Conservation (phyloP, 2,797 vertebrate species). For the Pipistrellus nathusii region DNA sequence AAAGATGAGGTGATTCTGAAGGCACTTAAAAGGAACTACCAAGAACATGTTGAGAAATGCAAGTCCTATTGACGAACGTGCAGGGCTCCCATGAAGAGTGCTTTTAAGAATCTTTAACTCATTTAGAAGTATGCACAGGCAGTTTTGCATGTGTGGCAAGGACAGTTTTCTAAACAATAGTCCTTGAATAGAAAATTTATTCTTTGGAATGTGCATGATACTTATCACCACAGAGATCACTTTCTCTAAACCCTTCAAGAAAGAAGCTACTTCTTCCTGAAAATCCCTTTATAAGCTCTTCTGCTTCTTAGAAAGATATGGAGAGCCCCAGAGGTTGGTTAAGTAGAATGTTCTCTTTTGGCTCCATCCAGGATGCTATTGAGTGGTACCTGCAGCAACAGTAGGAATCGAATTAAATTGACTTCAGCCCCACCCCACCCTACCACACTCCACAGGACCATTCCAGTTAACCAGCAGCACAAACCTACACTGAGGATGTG, state of each 20-base stretch:
- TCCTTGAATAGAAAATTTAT: slow-evolving; percentile 68
- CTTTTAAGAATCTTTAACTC: slow-evolving; percentile 68
- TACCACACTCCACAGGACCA: neutral
- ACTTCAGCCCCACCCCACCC: neutral
- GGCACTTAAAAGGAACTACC: slow-evolving; percentile 22
- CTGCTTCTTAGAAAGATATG: slow-evolving; percentile 59
- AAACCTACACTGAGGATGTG: neutral
- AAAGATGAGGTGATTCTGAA: slow-evolving; percentile 41
- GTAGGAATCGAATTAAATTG: neutral
- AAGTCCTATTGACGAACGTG: neutral
- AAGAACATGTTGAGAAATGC: slow-evolving; percentile 52
- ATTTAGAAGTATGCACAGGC: slow-evolving; percentile 62
- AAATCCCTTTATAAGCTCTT: slow-evolving; percentile 67
- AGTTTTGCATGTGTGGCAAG: slow-evolving; percentile 71
- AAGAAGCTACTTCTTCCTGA: slow-evolving; percentile 69
- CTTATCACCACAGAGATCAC: slow-evolving; percentile 68
- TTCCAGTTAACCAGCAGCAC: neutral
- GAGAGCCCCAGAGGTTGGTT: slow-evolving; percentile 22
- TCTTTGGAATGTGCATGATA: slow-evolving; percentile 62
- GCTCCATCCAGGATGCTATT: slow-evolving; percentile 47
- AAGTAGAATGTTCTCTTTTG: slow-evolving; percentile 44
- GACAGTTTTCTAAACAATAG: slow-evolving; percentile 61
- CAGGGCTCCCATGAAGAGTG: neutral
- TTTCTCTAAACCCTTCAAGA: slow-evolving; percentile 68
- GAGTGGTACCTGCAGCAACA: slow-evolving; percentile 9